Base-by-base conservation (phyloP, 2,797 vertebrate genomes). In the Coranthus polyacanthus region DNA sequence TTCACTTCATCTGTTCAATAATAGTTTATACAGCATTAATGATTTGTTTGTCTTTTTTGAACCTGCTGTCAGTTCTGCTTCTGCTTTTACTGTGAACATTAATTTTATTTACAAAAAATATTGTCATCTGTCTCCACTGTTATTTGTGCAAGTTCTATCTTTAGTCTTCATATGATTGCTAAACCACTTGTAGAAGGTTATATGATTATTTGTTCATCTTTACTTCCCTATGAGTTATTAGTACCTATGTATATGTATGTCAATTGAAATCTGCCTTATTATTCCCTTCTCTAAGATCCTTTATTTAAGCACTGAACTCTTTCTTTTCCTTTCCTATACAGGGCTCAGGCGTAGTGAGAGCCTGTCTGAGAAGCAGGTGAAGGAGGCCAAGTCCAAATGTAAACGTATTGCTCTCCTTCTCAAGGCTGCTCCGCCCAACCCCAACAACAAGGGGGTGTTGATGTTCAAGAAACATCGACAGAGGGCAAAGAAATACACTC, bases 301-400 rank as follows among this genome's bases (percentile, higher is more conserved):
- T 68, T 57, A 36, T 50, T 62, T 64, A 41, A 76, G 55, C 37
- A 32, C 17, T 62, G 9, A 59, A 29, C 29, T 70, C 4, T 56
- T 16, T 57, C 2, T 75, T 61, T 56, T 60, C 12, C 29, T 62
- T 81, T 49, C 68, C 82, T 41, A 49, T 68, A 55, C 26, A 99
- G 98, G 96, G 88, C 95, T 99, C 84, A 92, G 98, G 68, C 93
- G 97, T 73, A 97, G 95, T 5, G 97, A 99, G 86, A 99, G 98
- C 81, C 91, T 96, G 50, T 99, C 98, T 0, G 98, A 99, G 84
- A 99, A 98, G 91, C 97, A 97, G 86, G 95, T 98, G 86, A 98
- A 99, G 83, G 98, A 99, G 89, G 96, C 96, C 58, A 98, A 98
- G 86, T 98, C 97, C 93, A 98, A 97, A 96, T 99, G 98, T 95